These are phyloP conservation scores for Narcine bancroftii DNA, from an alignment of 2,113 vertebrate genomes.

Conservation along the genomic window DNA sequence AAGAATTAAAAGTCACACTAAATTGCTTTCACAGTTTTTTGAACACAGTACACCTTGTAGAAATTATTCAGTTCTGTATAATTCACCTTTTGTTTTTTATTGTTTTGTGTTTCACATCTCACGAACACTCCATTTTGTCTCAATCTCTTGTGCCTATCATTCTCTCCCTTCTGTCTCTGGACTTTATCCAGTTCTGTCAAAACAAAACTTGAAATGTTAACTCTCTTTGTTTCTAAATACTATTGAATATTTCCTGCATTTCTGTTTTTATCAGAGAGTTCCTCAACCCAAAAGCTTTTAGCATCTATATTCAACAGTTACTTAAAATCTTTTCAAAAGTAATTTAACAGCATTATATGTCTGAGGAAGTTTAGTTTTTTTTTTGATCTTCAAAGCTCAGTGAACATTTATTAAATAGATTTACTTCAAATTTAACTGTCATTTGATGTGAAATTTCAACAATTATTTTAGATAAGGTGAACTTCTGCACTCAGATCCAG, in stretches of 20 bases:
- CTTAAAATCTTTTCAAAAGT: background rate
- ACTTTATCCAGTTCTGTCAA: no score
- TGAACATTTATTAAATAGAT: slow-evolving; percentile 11
- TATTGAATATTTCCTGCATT: background rate
- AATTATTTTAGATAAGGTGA: background rate
- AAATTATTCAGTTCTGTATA: no score
- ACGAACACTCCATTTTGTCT: no score
- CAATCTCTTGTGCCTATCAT: no score
- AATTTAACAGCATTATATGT: background rate
- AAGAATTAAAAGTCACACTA: no score
- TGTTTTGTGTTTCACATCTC: no score
- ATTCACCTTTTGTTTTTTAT: no score
- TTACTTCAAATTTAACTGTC: background rate
- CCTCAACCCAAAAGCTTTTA: background rate
- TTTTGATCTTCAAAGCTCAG: background rate
- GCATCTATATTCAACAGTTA: background rate
- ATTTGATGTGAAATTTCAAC: background rate
- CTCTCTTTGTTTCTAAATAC: no score
- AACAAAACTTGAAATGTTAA: no score
- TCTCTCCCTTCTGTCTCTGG: no score
- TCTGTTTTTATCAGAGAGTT: background rate
- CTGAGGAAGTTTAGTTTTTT: background rate
- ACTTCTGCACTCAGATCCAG: background rate
- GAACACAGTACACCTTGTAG: no score
- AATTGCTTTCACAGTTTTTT: no score